Percentiles rank a stretch among this genome's conserved stretches.
These are phyloP conservation scores for Proteles cristata DNA, from an alignment of 2,113 vertebrate genomes.

Conservation along the genomic window DNA sequence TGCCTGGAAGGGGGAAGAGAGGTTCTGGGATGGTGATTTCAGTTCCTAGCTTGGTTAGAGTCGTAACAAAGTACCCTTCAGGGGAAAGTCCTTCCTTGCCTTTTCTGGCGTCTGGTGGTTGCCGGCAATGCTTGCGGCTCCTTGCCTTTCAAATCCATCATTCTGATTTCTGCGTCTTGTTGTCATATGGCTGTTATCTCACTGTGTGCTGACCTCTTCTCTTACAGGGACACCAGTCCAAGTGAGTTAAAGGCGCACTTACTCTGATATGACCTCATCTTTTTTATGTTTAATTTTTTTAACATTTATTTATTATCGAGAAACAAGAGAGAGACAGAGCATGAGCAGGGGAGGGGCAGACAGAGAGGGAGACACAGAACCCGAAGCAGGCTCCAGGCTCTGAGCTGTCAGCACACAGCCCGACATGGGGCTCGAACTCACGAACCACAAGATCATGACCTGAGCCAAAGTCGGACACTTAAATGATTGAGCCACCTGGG, in stretches of 20 bases:
- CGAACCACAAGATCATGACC: too few relatives aligned
- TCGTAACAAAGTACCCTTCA: background rate
- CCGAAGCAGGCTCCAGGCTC: too few relatives aligned
- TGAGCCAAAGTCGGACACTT: too few relatives aligned
- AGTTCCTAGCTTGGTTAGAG: background rate
- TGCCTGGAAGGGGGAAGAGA: background rate
- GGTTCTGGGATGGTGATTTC: too few relatives aligned
- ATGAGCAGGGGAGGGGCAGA: too few relatives aligned
- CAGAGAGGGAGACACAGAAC: too few relatives aligned
- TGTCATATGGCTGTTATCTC: background rate
- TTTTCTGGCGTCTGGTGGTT: background rate
- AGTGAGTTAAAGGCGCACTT: background rate
- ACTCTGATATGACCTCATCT: background rate
- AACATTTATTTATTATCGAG: too few relatives aligned
- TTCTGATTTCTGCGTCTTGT: background rate
- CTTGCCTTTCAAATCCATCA: background rate
- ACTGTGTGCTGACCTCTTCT: accelerated
- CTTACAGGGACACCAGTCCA: background rate
- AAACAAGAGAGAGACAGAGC: too few relatives aligned
- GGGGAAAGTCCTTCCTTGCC: background rate
- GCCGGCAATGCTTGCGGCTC: background rate
- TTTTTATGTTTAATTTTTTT: too few relatives aligned
- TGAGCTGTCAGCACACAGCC: too few relatives aligned
- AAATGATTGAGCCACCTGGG: too few relatives aligned
- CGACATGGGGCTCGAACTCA: too few relatives aligned